Percentiles rank a stretch among this genome's conserved stretches.
Evolutionary conservation across 2,888 invertebrate species (phyloP).

Genomic region (Epistrophella euchroma): DNA sequence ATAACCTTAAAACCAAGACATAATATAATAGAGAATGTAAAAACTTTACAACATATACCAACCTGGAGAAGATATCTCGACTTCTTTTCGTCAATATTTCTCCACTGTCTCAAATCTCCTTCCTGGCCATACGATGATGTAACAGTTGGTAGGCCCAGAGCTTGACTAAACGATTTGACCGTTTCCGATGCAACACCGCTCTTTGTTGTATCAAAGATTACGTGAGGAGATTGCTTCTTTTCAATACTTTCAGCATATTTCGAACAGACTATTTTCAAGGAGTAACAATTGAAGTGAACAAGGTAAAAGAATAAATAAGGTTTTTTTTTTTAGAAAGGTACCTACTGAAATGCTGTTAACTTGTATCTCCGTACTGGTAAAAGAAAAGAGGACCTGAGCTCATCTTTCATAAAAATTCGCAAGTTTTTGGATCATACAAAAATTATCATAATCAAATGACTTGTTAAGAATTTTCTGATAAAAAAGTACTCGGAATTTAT

Average conservation of each 20-base stretch:
- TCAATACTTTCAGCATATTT: slow-evolving; percentile 88
- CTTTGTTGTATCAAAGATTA: slow-evolving; percentile 92
- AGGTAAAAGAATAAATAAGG: neutral
- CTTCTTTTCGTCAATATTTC: slow-evolving; percentile 88
- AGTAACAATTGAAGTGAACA: neutral
- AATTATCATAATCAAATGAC: no score
- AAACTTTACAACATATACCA: neutral
- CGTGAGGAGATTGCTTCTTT: slow-evolving; percentile 89
- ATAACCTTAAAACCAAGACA: slow-evolving; percentile 77
- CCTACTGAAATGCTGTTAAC: neutral
- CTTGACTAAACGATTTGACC: slow-evolving; percentile 92
- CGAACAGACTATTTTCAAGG: slow-evolving; percentile 86
- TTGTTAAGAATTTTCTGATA: no score
- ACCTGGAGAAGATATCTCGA: slow-evolving; percentile 90
- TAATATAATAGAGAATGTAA: neutral
- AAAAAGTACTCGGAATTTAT: no score
- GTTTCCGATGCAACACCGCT: slow-evolving; percentile 92
- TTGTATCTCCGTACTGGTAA: neutral
- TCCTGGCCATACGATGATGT: slow-evolving; percentile 94
- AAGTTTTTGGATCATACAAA: no score
- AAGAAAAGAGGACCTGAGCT: no score
- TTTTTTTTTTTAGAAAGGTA: neutral
- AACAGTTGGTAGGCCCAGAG: slow-evolving; percentile 92
- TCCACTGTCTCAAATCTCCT: slow-evolving; percentile 93
- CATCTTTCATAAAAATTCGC: no score